These are phyloP conservation scores for Pantelozetes paolii DNA, from an alignment of 2,888 invertebrate species.

Conservation along the genomic window DNA sequence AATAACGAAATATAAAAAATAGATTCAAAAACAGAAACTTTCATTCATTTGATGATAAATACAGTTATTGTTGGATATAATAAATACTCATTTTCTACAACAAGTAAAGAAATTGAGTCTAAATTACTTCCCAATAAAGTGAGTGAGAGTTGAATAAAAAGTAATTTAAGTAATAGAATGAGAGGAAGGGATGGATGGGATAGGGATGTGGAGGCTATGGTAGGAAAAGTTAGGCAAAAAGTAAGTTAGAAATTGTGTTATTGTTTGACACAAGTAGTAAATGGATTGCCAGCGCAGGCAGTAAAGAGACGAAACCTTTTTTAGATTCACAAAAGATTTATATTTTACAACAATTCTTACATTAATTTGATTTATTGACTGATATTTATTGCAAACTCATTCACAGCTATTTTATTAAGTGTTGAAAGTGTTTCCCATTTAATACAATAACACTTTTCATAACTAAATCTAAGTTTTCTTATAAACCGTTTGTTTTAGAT, in stretches of 20 bases:
- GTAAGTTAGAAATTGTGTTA: conserved; percentile 5
- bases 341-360: conserved; percentile 34
- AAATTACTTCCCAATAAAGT: conserved; percentile 1
- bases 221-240: neutral
- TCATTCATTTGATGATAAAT: too few species aligned
- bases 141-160: neutral
- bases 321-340: conserved; percentile 17
- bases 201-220: conserved; percentile 5
- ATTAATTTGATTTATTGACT: conserved; percentile 20
- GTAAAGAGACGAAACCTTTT: neutral
- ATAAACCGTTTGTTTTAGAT: too few species aligned
- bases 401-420: neutral
- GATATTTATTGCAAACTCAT: conserved; percentile 16
- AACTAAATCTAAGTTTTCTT: too few species aligned
- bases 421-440: too few species aligned
- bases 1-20: too few species aligned
- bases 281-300: conserved; percentile 20
- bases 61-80: neutral
- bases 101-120: neutral
- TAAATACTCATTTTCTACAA: neutral
- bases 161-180: conserved; percentile 17
- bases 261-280: conserved; percentile 16
- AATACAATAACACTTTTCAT: too few species aligned
- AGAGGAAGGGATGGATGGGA: neutral
- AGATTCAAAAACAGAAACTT: too few species aligned